Base-by-base conservation (phyloP, 2,888 invertebrate genomes). In the Eupsilia transversa region DNA sequence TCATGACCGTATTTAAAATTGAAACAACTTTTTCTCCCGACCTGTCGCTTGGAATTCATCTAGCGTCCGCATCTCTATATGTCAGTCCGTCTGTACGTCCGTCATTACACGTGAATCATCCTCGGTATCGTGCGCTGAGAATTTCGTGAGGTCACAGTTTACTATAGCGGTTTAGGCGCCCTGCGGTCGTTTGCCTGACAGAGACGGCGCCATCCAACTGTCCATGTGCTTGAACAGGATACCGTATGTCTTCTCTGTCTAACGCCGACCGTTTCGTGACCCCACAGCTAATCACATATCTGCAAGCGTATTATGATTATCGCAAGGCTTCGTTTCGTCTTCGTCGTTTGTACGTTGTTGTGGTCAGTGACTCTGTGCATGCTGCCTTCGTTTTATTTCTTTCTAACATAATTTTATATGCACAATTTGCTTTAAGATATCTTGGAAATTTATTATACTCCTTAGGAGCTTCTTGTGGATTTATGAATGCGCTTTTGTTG, bases 111-210 rank as follows among this genome's bases (percentile, higher is more conserved):
- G 92, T 95, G 95, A 96, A 94, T 95, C 96, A 95, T 88, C 93
- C 91, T 88, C 91, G 86, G 93, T 94, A 95, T 94, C 95, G 95
- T 94, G 95, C 94, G 89, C 85, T 88, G 93, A 94, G 95, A 94
- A 95, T 96, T 96, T 96, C 96, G 96, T 96, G 96, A 96, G 96
- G 96, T 96, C 96, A 96, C 95, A 96, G 96, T 95, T 95, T 96
- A 95, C 93, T 95, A 94, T 96, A 96, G 96, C 96, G 96, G 96
- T 95, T 93, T 94, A 93, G 93, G 94, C 94, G 96, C 95, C 95
- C 96, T 94, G 94, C 94, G 95, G 95, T 94, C 94, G 94, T 95
- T 92, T 89, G 92, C 88, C 80, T 78, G 93, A 94, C 80, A 87
- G 91, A 90, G 93, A 94, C 79, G 81, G 89, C 79, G 82, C 82